Evolutionary conservation across 2,797 vertebrate genomes (phyloP).

Genomic region (Falco berigora): DNA sequence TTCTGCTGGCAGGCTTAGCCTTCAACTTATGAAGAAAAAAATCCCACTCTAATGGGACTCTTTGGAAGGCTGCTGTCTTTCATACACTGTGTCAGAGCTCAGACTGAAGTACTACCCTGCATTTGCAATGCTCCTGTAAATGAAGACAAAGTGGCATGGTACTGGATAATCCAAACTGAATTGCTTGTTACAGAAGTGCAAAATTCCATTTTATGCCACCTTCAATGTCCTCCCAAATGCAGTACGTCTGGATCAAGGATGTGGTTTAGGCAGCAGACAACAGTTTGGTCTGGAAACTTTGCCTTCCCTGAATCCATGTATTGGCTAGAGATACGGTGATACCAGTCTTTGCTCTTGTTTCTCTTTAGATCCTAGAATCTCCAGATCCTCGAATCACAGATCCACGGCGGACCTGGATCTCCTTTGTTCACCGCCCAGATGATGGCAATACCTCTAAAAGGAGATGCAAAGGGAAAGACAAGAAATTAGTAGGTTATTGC

Average conservation of each 20-base stretch:
- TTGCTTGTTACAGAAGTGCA: background rate
- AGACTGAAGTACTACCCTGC: background rate
- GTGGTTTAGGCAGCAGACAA: background rate
- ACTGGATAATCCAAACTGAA: background rate
- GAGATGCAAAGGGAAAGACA: constrained; percentile 85
- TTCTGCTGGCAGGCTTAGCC: background rate
- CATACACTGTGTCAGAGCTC: background rate
- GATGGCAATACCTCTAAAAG: constrained; percentile 71
- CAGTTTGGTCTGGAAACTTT: background rate
- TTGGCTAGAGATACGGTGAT: background rate
- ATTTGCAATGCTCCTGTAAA: background rate
- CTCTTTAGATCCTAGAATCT: constrained; percentile 74
- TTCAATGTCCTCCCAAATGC: too few relatives aligned
- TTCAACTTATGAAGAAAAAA: background rate
- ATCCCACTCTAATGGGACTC: background rate
- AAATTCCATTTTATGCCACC: background rate
- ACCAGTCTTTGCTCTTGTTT: background rate
- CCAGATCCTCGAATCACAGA: constrained; percentile 79
- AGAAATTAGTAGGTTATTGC: constrained; percentile 80
- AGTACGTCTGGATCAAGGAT: background rate
- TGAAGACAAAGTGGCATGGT: background rate
- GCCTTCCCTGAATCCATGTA: background rate
- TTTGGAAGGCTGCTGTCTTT: background rate
- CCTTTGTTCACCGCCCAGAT: constrained; percentile 88
- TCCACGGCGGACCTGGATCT: constrained; percentile 89